These are phyloP conservation scores for Ascaphus truei DNA, from an alignment of 2,113 vertebrate species.

Conservation along the genomic window DNA sequence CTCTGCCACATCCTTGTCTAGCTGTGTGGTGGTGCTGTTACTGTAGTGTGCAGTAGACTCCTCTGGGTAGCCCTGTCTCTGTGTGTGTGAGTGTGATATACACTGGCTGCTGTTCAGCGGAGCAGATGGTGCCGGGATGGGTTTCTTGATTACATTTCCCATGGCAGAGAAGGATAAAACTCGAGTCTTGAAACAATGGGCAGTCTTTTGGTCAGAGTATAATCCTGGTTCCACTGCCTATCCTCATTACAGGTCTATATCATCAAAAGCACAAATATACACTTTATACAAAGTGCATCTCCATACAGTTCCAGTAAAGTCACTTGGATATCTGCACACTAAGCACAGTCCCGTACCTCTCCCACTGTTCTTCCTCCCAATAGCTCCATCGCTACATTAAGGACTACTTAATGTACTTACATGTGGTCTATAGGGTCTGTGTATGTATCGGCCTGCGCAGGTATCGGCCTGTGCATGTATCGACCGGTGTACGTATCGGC, in stretches of 20 bases:
- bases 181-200: constrained; percentile 12
- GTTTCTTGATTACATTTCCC: constrained; percentile 31
- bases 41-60: neutral
- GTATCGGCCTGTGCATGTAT: no score
- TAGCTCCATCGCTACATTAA: no score
- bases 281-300: neutral
- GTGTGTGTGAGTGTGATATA: neutral
- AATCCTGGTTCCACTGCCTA: neutral
- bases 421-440: no score
- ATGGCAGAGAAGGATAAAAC: constrained; percentile 9
- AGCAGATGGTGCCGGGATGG: constrained; percentile 25
- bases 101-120: constrained; percentile 20
- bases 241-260: constrained; percentile 1
- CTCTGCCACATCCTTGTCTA: neutral
- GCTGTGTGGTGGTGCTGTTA: neutral
- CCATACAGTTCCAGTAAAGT: neutral
- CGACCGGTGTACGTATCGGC: no score
- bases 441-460: no score
- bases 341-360: neutral
- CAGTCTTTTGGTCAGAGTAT: constrained; percentile 1
- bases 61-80: neutral
- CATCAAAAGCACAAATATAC: neutral
- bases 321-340: neutral
- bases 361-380: neutral
- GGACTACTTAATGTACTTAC: no score